Base-by-base conservation (phyloP, 2,113 vertebrate species). In the Zosterops pallidus region DNA sequence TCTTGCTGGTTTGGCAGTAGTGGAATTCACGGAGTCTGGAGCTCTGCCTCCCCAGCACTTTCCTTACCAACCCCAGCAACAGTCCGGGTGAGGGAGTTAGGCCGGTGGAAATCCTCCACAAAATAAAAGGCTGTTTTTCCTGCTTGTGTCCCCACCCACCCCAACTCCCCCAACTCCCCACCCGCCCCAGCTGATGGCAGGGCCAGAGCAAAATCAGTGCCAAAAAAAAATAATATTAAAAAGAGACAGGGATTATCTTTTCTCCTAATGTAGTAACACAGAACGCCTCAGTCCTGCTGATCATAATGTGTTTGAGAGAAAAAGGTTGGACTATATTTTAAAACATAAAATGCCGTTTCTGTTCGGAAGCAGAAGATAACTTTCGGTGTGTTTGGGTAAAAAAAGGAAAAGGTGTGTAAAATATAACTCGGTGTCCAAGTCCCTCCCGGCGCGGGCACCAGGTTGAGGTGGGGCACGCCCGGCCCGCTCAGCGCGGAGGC, bases 401-500 rank as follows among this genome's bases (percentile, higher is more conserved):
- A 56, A 14, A n/a, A 56, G 11, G 1, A 31, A 9, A 33, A 29
- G 4, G 4, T 33, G 28, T 14, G 39, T 25, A 63, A 83, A 62
- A 56, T 2, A 8, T 0, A 8, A 31, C 8, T 35, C 5, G 29
- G 12, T 19, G 42, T 3, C 10, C 33, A 15, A 8, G 10, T 4
- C 8, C 12, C 39, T 3, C 3, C 7, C 7, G 12, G 5, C 9
- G 8, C 2, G 9, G 23, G 20, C 39, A 31, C 2, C 12, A 3
- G 8, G 29, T 37, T 12, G 52, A 0, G 5, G 2, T 1, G 3
- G 42, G 49, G 19, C 60, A 13, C 31, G 5, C 2, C 11, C 7
- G 44, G 21, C 60, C 9, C 26, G 5, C 2, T 52, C 7, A 0
- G 14, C 0, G 26, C 1, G 22, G 49, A 0, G 2, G 8, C 6